Evolutionary conservation across 2,797 vertebrate genomes (phyloP).

Genomic region (Poecilia velifera): DNA sequence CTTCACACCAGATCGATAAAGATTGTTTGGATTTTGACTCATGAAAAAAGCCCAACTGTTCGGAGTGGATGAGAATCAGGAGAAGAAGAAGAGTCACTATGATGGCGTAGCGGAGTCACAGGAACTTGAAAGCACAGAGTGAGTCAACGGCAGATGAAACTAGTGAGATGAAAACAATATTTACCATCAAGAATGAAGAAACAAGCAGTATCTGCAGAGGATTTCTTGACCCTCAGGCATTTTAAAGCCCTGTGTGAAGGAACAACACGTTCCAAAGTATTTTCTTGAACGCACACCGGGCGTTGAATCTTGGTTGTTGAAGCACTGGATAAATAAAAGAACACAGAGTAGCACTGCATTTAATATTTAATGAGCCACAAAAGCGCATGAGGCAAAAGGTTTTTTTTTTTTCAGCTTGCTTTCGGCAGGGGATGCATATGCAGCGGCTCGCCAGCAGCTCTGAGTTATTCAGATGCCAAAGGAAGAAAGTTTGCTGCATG

Average conservation of each 20-base stretch:
- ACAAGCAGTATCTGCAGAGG: constrained; percentile 38
- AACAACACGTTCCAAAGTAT: constrained; percentile 47
- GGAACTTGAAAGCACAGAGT: constrained; percentile 13
- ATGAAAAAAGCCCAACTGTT: neutral
- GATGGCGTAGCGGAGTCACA: constrained; percentile 10
- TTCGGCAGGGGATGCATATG: constrained; percentile 42
- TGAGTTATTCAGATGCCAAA: constrained; percentile 37
- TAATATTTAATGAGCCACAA: constrained; percentile 66
- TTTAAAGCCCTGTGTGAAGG: constrained; percentile 40
- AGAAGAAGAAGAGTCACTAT: neutral
- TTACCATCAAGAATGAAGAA: constrained; percentile 27
- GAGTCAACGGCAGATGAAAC: constrained; percentile 15
- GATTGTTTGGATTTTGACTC: neutral
- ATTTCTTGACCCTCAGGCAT: constrained; percentile 45
- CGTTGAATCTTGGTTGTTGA: constrained; percentile 23
- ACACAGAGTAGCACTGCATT: constrained; percentile 43
- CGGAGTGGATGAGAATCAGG: neutral
- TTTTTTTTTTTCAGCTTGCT: constrained; percentile 43
- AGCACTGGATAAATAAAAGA: constrained; percentile 65
- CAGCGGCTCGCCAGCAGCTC: constrained; percentile 41
- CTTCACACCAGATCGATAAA: neutral
- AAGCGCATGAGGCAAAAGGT: constrained; percentile 25
- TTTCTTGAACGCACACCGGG: constrained; percentile 53
- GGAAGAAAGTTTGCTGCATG: constrained; percentile 12
- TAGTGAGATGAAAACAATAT: constrained; percentile 10